Percentiles rank a stretch among this genome's conserved stretches.
Conservation (phyloP, 2,888 invertebrate genomes). For the Hirtodrosophila cameraria region DNA sequence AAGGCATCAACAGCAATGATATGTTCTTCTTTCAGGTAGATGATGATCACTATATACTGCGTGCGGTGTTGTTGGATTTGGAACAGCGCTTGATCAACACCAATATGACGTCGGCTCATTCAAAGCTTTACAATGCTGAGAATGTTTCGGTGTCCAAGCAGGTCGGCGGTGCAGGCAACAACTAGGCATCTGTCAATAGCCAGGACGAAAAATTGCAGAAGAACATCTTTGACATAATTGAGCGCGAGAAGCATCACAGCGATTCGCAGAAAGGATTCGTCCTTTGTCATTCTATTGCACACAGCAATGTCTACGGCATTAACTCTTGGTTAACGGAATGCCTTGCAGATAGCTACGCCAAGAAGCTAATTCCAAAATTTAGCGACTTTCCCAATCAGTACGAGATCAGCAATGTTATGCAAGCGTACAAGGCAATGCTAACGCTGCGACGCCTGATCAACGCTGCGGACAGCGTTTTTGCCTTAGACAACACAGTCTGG, state of each 20-base stretch:
- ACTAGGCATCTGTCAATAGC: conserved; percentile 98
- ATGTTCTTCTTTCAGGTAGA: conserved; percentile 99
- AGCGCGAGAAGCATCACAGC: conserved; percentile 99
- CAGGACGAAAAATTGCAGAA: conserved; percentile 97
- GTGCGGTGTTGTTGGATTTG: conserved; percentile 97
- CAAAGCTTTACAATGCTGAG: conserved; percentile 98
- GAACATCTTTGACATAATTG: conserved; percentile 99
- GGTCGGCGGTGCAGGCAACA: conserved; percentile 99
- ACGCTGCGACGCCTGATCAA: conserved; percentile 97
- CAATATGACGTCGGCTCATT: conserved; percentile 97
- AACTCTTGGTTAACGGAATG: conserved; percentile 97
- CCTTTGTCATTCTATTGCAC: conserved; percentile 99
- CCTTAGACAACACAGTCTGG: conserved; percentile 98
- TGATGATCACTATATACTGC: conserved; percentile 99
- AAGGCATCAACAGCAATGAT: conserved; percentile 98
- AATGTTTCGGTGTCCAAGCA: conserved; percentile 98
- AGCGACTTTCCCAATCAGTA: conserved; percentile 99
- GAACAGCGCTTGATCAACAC: conserved; percentile 99
- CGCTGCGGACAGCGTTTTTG: conserved; percentile 98
- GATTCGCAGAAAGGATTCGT: conserved; percentile 99
- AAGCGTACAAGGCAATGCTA: conserved; percentile 97
- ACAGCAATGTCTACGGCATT: conserved; percentile 99
- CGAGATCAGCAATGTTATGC: conserved; percentile 98
- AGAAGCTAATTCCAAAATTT: conserved; percentile 98
- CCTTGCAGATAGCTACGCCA: conserved; percentile 96